Evolutionary conservation across 1,140 invertebrate species (phyloP), one percentile per base, ranked within the genome.

Genomic region (Drosophila yakuba): DNA sequence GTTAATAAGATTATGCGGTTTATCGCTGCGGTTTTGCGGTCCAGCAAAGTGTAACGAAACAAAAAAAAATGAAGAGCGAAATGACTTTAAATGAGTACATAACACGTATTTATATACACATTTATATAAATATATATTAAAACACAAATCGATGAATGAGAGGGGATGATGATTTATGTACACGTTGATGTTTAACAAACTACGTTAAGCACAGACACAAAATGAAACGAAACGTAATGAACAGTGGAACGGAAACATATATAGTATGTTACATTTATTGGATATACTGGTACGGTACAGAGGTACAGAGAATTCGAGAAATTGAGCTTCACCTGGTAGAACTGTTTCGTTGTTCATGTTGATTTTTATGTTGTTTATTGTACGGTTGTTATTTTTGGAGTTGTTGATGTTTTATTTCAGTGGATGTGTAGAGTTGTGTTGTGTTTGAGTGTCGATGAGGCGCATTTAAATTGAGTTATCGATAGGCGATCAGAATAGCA

Each of bases 311-410:
- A 89, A 89, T 80, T 74, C 72, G 50, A 89, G 69, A 88, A 88
- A 68, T 89, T 88, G 80, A 81, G 86, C 86, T 90, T 90, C 85
- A 90, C 85, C 85, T 90, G 85, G 85, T 90, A 90, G 81, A 90
- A 90, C 85, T 90, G 86, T 85, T 80, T 32, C 32, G 83, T 88
- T 72, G 72, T 74, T 77, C 64, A 71, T 62, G 68, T 79, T 80
- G 66, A 62, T 60, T 28, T 75, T 63, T 57, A 57, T 61, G 44
- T 60, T 55, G 38, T 67, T 51, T 57, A 43, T 73, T 51, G 45
- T 28, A 77, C 62, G 44, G 73, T 80, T 63, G 76, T 78, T 59
- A 47, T 80, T 55, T 52, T 80, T 56, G 20, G 44, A 28, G n/a
- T 75, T 58, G 66, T 77, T 50, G n/a, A 73, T 76, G 15, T 73